phyloP scores from a whole-genome alignment of 2,113 vertebrate species.

The Lepus americanus region DNA sequence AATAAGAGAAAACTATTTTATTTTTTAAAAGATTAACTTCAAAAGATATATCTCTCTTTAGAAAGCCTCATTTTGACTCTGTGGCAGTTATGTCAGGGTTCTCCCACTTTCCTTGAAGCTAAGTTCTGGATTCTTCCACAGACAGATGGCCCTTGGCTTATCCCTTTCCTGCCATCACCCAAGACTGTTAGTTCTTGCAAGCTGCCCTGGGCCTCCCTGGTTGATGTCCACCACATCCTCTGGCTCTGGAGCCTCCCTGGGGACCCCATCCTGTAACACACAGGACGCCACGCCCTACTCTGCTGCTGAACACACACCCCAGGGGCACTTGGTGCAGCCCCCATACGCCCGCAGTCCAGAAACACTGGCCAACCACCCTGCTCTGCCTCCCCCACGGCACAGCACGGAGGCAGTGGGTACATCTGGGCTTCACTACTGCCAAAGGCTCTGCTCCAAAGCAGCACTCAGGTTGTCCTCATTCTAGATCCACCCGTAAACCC shows the following conservation, averaged over 20 bases:
- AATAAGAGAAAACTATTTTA: not conserved
- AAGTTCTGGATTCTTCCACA: not conserved
- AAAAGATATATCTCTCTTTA: not conserved
- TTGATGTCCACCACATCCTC: not conserved
- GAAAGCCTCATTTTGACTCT: not conserved
- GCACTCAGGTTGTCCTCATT: not conserved
- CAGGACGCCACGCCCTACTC: too few relatives aligned
- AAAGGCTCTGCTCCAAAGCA: not conserved
- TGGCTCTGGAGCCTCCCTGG: not conserved
- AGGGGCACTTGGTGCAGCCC: not conserved
- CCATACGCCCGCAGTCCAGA: too few relatives aligned
- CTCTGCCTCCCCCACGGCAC: not conserved
- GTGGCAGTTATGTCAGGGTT: not conserved
- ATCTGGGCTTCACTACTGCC: not conserved
- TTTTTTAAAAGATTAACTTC: not conserved
- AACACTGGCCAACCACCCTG: not conserved
- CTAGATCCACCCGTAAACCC: not conserved
- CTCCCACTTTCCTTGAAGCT: not conserved
- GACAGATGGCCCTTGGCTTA: not conserved
- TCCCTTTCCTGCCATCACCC: too few relatives aligned
- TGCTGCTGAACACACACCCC: too few relatives aligned
- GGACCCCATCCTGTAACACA: fast-evolving
- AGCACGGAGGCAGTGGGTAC: fast-evolving
- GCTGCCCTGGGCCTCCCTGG: not conserved
- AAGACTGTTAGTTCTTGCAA: not conserved